Evolutionary conservation across 2,797 vertebrate genomes (phyloP).

Genomic region (Sebastes kiyomatsui): DNA sequence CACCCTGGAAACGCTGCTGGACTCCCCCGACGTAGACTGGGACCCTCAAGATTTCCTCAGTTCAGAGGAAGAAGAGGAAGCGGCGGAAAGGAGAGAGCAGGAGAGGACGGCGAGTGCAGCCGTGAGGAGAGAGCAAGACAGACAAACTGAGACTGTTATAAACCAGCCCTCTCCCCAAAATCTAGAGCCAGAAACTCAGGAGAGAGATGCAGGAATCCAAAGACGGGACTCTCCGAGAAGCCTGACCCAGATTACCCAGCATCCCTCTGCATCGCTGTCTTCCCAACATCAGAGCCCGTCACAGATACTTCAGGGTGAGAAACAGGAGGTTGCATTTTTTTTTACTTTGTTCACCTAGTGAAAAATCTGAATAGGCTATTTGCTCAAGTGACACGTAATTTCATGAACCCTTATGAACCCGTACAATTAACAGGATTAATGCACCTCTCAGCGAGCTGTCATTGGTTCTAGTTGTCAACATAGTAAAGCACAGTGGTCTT

Average conservation of each 20-base stretch:
- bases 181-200: conserved; percentile 57
- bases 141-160: conserved; percentile 50
- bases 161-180: conserved; percentile 53
- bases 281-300: conserved; percentile 49
- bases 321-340: not conserved
- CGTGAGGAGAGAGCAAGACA: conserved; percentile 23
- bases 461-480: no score
- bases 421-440: not conserved
- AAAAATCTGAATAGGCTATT: not conserved
- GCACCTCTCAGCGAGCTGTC: not conserved
- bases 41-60: conserved; percentile 70
- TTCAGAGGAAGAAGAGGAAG: conserved; percentile 67
- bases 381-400: no score
- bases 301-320: conserved; percentile 71
- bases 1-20: conserved; percentile 81
- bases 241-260: conserved; percentile 14
- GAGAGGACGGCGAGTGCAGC: conserved; percentile 8
- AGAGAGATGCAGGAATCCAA: conserved; percentile 46
- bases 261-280: conserved; percentile 8
- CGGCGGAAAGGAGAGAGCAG: conserved; percentile 16
- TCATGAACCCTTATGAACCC: no score
- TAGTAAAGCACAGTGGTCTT: no score
- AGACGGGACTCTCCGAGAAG: conserved; percentile 45
- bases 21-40: conserved; percentile 83
- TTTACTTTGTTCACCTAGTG: not conserved